Evolutionary conservation across 2,113 vertebrate genomes (phyloP).

Genomic region (Tupaia tana): DNA sequence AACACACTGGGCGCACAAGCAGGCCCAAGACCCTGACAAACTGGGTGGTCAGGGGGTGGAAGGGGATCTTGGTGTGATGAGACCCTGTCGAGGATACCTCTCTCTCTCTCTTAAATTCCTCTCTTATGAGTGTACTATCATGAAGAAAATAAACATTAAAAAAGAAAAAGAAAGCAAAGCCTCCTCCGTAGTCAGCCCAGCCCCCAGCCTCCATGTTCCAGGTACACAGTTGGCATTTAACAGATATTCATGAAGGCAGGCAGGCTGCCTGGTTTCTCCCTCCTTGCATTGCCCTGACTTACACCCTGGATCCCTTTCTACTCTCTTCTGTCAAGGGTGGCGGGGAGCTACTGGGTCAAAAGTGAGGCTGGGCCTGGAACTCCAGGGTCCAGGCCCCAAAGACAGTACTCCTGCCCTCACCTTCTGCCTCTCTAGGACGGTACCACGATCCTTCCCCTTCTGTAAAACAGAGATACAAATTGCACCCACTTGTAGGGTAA

Average conservation of each 20-base stretch:
- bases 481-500: not conserved
- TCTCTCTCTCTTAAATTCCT: too few species aligned
- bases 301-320: not conserved
- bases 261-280: not conserved
- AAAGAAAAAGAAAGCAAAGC: not conserved
- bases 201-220: not conserved
- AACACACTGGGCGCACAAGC: too few species aligned
- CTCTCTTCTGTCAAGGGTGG: not conserved
- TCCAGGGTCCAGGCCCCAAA: not conserved
- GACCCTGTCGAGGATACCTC: too few species aligned
- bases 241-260: not conserved
- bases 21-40: too few species aligned
- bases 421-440: not conserved
- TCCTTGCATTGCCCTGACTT: not conserved
- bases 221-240: not conserved
- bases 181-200: not conserved
- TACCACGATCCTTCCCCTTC: not conserved
- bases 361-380: not conserved
- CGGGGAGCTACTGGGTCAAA: not conserved
- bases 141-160: not conserved
- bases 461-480: not conserved
- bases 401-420: not conserved
- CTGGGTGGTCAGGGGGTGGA: too few species aligned
- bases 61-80: too few species aligned
- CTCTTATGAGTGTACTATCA: too few species aligned